These are phyloP conservation scores for Vanessa cardui DNA, from an alignment of 2,888 invertebrate species.

Conservation along the genomic window DNA sequence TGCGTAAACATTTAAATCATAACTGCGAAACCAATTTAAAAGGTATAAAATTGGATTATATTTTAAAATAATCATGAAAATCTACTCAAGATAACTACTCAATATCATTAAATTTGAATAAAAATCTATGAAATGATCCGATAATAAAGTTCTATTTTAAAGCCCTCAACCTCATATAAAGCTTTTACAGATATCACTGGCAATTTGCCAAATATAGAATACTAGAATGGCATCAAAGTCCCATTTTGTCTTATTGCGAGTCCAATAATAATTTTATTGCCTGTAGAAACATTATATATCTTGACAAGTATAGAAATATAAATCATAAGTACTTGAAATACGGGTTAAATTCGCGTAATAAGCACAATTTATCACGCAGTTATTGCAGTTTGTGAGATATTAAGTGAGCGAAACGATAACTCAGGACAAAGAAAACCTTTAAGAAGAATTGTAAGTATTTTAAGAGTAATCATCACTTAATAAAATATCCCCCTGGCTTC, in stretches of 20 bases:
- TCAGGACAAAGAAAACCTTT: conserved; percentile 2
- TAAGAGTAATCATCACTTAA: conserved; percentile 14
- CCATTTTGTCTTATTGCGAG: neutral
- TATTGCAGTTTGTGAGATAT: conserved; percentile 16
- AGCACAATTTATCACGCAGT: neutral
- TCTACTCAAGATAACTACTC: too few species aligned
- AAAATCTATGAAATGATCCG: too few species aligned
- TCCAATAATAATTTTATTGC: conserved; percentile 1
- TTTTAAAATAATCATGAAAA: too few species aligned
- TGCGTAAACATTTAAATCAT: too few species aligned
- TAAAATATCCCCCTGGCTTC: too few species aligned
- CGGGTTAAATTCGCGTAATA: neutral
- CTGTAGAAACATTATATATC: neutral
- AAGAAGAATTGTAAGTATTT: neutral
- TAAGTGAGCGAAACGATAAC: conserved; percentile 9
- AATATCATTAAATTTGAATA: too few species aligned
- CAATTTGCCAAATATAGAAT: neutral
- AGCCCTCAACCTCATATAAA: neutral
- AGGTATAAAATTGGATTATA: too few species aligned
- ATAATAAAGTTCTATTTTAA: too few species aligned
- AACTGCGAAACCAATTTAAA: too few species aligned
- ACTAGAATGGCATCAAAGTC: neutral
- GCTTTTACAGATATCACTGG: neutral
- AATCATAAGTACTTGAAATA: conserved; percentile 3
- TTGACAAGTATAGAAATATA: neutral